Conservation (phyloP, 2,888 invertebrate genomes). For the Stenurella melanura region DNA sequence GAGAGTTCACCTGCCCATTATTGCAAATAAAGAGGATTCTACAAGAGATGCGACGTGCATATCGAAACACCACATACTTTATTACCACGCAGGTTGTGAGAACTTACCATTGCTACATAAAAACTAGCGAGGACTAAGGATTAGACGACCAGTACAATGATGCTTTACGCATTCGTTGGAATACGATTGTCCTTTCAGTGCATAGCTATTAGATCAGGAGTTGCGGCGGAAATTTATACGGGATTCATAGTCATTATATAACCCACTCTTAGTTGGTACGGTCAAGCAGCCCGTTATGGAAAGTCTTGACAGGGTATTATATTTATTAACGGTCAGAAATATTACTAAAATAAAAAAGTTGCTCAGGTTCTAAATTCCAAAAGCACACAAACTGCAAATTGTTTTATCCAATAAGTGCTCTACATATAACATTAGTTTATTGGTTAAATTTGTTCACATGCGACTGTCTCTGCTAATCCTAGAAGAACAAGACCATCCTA, state of each 20-base stretch:
- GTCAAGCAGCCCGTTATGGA: neutral
- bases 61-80: slow-evolving; percentile 69
- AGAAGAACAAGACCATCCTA: too few relatives aligned
- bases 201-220: slow-evolving; percentile 39
- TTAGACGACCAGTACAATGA: slow-evolving; percentile 56
- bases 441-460: too few relatives aligned
- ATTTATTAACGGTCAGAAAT: too few relatives aligned
- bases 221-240: neutral
- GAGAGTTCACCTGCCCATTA: slow-evolving; percentile 71
- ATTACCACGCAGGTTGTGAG: slow-evolving; percentile 70
- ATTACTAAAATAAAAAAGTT: too few relatives aligned
- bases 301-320: neutral
- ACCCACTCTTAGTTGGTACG: neutral
- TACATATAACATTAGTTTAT: too few relatives aligned
- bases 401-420: too few relatives aligned
- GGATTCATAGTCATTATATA: neutral
- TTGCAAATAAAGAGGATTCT: slow-evolving; percentile 70
- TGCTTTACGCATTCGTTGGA: slow-evolving; percentile 58
- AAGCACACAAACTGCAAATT: too few relatives aligned
- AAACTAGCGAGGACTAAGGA: slow-evolving; percentile 56
- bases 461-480: too few relatives aligned
- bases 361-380: too few relatives aligned
- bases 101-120: slow-evolving; percentile 65
- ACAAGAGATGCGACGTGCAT: slow-evolving; percentile 71
- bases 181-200: slow-evolving; percentile 50